Base-by-base conservation (phyloP, 2,888 invertebrate species). In the Macaria liturata region DNA sequence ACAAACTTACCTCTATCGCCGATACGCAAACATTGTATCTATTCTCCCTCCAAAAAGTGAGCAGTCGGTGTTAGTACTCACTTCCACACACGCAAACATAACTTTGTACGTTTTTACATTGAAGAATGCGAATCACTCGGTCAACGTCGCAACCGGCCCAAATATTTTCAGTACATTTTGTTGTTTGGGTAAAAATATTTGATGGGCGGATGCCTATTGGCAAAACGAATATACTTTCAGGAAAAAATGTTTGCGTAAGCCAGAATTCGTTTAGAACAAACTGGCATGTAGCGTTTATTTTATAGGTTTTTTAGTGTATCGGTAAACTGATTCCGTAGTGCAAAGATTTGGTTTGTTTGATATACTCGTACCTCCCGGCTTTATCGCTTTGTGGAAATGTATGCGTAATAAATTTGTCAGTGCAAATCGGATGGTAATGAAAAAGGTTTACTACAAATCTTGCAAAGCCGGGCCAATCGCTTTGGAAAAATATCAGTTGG, bases 41-140 rank as follows among this genome's bases (percentile, higher is more conserved):
- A 60, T 60, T 49, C 34, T 47, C 20, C 46, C 32, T 61, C 63
- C 57, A 42, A 49, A 56, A 61, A 65, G 46, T 49, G 57, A 54
- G 43, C 64, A 58, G 57, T 62, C 58, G 32, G 55, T 53, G 58
- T 64, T 68, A 55, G 51, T 32, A 34, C 61, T 59, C n/a, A 45
- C 48, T 61, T 65, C 60, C 37, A 37, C 50, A 54, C 55, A 50
- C 31, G 73, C 65, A 73, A 69, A 73, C 32, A 59, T 72, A 77
- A 71, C 55, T 67, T 77, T 68, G 72, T 52, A 52, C 34, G 32
- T 48, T 57, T 65, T 69, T 69, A 74, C 70, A 67, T 69, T 73
- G 69, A 76, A 70, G 69, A 72, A 78, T 74, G 68, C 57, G 59
- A 66, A 56, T 61, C 68, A 67, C 57, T 74, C 68, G 69, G 69